These are phyloP conservation scores for Hydrophis major DNA, from an alignment of 2,797 vertebrate genomes.

Conservation along the genomic window DNA sequence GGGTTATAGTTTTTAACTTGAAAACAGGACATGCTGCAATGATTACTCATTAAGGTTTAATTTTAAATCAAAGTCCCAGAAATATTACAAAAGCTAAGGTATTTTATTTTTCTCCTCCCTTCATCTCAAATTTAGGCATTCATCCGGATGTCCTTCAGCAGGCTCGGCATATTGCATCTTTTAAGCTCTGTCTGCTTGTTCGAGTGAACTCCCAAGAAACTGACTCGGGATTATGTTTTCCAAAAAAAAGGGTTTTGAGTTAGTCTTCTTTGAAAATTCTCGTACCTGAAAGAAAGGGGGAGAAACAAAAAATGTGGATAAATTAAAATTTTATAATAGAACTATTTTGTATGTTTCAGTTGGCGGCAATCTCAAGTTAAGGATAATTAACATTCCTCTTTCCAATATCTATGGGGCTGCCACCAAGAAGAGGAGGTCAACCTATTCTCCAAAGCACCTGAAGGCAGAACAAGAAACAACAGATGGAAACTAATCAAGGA, in stretches of 20 bases:
- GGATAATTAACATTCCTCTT: not conserved
- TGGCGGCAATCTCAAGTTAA: not conserved
- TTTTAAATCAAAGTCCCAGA: conserved; percentile 65
- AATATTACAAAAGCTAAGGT: conserved; percentile 59
- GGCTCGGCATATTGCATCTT: conserved; percentile 33
- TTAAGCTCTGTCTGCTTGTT: conserved; percentile 37
- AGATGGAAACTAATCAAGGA: not conserved
- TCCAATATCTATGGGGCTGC: not conserved
- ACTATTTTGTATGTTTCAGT: not conserved
- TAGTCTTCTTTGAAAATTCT: conserved; percentile 92
- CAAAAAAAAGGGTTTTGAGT: conserved; percentile 94
- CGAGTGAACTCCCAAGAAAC: conserved; percentile 42
- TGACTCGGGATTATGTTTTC: conserved; percentile 79
- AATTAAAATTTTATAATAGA: not conserved
- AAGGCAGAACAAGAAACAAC: not conserved
- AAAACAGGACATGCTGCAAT: not conserved
- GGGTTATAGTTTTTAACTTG: conserved; percentile 19
- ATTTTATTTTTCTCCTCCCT: conserved; percentile 39
- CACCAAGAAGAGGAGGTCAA: not conserved
- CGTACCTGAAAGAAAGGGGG: conserved; percentile 77
- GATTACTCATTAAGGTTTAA: conserved; percentile 54
- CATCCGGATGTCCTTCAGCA: conserved; percentile 37
- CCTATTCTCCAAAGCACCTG: not conserved
- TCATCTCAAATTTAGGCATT: conserved; percentile 47
- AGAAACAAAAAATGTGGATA: not conserved